phyloP scores from a whole-genome alignment of 2,113 vertebrate genomes.

The Atlantisia rogersi region DNA sequence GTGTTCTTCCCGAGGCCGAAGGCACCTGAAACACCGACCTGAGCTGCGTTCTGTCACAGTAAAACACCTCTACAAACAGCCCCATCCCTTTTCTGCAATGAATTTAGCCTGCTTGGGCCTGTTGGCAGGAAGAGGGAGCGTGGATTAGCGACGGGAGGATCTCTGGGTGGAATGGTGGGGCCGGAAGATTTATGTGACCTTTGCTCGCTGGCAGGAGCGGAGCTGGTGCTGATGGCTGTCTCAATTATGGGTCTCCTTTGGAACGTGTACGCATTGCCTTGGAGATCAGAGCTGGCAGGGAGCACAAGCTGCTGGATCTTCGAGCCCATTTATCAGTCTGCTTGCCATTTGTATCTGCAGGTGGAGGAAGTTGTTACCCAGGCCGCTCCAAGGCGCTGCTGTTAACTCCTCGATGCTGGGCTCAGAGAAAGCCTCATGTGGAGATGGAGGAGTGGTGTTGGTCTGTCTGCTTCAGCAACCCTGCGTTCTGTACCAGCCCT shows the following conservation, averaged over 20 bases:
- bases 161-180: neutral
- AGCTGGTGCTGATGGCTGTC: neutral
- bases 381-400: neutral
- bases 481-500: neutral
- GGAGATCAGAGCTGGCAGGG: neutral
- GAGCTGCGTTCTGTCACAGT: fast-evolving
- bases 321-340: neutral
- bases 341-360: neutral
- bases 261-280: neutral
- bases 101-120: neutral
- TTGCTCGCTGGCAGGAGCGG: neutral
- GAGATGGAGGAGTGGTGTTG: neutral
- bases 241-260: neutral
- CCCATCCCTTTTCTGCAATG: neutral
- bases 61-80: fast-evolving
- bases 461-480: too few species aligned
- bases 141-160: fast-evolving
- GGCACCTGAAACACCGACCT: fast-evolving
- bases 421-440: fast-evolving
- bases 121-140: neutral
- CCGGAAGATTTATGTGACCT: neutral
- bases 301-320: neutral
- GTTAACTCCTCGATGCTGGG: neutral
- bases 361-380: neutral
- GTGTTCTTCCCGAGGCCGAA: neutral